These are phyloP conservation scores for Entomobrya multifasciata DNA, from an alignment of 2,888 invertebrate genomes.

Conservation along the genomic window DNA sequence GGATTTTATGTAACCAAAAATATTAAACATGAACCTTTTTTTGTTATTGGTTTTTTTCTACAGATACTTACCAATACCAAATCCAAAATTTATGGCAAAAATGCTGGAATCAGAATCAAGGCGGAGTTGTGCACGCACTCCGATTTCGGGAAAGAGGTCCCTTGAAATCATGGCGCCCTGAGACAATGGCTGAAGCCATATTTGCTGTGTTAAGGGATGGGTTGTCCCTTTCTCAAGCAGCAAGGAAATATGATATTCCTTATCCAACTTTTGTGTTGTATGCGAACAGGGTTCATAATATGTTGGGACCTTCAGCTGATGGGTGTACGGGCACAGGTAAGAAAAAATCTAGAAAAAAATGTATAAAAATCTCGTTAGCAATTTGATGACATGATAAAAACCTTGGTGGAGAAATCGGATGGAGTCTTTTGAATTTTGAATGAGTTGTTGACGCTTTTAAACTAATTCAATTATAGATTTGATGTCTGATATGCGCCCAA, in stretches of 20 bases:
- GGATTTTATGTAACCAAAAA: background rate
- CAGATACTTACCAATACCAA: constrained; percentile 97
- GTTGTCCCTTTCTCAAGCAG: constrained; percentile 93
- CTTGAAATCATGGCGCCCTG: constrained; percentile 95
- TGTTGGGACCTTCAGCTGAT: constrained; percentile 95
- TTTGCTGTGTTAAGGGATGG: constrained; percentile 95
- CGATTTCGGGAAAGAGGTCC: constrained; percentile 95
- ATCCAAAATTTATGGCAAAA: constrained; percentile 98
- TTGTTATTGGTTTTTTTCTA: constrained; percentile 84
- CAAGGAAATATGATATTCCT: constrained; percentile 96
- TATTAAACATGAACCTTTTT: constrained; percentile 69
- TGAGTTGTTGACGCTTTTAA: no score
- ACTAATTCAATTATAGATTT: constrained; percentile 77
- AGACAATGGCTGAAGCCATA: constrained; percentile 97
- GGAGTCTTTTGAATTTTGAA: no score
- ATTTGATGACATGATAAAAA: no score
- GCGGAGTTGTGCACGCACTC: constrained; percentile 90
- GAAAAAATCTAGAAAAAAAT: no score
- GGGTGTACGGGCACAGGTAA: constrained; percentile 88
- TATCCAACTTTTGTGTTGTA: constrained; percentile 96
- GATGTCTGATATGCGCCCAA: constrained; percentile 91
- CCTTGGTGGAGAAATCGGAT: no score
- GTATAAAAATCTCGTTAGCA: no score
- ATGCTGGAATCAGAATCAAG: constrained; percentile 96
- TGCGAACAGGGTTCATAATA: constrained; percentile 95